Percentiles rank a stretch among this genome's conserved stretches.
These are phyloP conservation scores for Amblyornis subalaris DNA, from an alignment of 2,113 vertebrate species.

Conservation along the genomic window DNA sequence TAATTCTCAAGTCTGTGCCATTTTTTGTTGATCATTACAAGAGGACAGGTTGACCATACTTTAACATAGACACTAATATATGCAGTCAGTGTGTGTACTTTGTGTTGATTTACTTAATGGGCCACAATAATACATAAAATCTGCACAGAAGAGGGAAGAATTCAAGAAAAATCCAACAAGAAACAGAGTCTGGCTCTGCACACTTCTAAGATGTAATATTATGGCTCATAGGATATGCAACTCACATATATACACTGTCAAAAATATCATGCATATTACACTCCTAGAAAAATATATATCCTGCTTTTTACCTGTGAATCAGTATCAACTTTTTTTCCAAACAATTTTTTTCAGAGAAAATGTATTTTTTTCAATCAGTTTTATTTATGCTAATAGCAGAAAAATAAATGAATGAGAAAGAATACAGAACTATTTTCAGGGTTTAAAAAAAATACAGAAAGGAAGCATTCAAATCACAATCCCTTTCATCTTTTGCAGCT, in stretches of 20 bases:
- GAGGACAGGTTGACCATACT: not conserved
- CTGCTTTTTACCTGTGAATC: not conserved
- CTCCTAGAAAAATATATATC: not conserved
- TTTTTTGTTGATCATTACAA: not conserved
- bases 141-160: not conserved
- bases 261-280: not conserved
- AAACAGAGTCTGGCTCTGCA: not conserved
- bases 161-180: not conserved
- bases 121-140: not conserved
- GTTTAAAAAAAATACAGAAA: not conserved
- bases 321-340: not conserved
- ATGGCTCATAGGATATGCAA: not conserved
- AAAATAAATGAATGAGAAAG: not conserved
- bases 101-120: not conserved
- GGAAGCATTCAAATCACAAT: conserved; percentile 20
- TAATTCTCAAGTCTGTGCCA: not conserved
- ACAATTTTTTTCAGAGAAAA: not conserved
- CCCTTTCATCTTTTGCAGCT: conserved; percentile 54
- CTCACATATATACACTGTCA: not conserved
- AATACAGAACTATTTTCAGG: not conserved
- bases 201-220: not conserved
- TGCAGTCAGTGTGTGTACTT: not conserved
- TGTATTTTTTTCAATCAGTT: not conserved
- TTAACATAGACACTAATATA: not conserved
- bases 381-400: not conserved